Evolutionary conservation across 2,113 vertebrate genomes (phyloP).

Genomic region (Zapus hudsonius): DNA sequence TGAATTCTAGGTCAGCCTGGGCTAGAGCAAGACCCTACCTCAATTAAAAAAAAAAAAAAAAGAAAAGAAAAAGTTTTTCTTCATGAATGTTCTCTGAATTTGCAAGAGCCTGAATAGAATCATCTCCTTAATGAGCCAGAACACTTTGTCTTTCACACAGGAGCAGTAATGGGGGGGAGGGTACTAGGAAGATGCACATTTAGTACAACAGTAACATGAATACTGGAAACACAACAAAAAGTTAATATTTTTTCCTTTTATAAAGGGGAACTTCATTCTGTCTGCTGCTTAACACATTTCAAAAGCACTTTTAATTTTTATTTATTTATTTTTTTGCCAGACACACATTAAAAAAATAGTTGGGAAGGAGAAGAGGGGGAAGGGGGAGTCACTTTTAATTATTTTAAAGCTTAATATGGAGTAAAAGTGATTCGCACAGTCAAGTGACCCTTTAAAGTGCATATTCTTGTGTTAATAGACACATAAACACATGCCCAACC

Average conservation of each 20-base stretch:
- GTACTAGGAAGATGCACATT: not conserved
- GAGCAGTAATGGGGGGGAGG: not conserved
- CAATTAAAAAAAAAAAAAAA: too few species aligned
- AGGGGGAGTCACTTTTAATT: not conserved
- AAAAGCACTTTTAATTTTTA: constrained; percentile 1
- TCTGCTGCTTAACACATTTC: constrained; percentile 34
- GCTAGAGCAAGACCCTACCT: too few species aligned
- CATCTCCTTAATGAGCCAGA: not conserved
- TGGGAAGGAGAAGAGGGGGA: too few species aligned
- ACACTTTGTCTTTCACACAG: not conserved
- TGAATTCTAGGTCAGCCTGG: too few species aligned
- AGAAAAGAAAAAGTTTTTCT: too few species aligned
- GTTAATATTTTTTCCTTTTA: not conserved
- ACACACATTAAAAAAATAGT: too few species aligned
- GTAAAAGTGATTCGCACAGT: not conserved
- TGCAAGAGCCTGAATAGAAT: constrained; percentile 23
- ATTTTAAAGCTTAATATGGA: constrained; percentile 43
- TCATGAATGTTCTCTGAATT: constrained; percentile 7
- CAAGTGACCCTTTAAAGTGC: not conserved
- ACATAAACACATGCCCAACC: not conserved
- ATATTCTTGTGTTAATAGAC: not conserved
- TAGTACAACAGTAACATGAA: not conserved
- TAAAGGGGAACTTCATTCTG: constrained; percentile 9
- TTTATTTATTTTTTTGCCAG: too few species aligned
- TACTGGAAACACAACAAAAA: not conserved